Conservation (phyloP, 2,797 vertebrate genomes). For the Loriculus beryllinus region DNA sequence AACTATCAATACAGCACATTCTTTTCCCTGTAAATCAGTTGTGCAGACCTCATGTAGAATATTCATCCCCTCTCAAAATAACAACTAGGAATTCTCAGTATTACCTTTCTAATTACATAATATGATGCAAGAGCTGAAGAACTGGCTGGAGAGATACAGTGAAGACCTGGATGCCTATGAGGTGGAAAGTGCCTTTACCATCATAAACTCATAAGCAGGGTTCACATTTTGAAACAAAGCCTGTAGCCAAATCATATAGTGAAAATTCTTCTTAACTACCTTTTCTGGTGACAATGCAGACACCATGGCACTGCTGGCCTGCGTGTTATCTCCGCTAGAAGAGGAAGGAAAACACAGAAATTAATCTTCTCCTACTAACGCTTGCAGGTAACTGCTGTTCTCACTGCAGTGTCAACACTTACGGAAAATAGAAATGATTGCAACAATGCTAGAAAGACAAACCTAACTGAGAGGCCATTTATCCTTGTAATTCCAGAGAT, state of each 20-base stretch:
- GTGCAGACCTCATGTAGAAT: background rate
- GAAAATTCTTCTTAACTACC: background rate
- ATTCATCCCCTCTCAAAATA: background rate
- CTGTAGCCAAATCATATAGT: background rate
- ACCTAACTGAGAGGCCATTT: background rate
- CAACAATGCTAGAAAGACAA: background rate
- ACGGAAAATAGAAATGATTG: background rate
- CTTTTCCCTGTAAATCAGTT: background rate
- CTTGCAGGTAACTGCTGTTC: background rate
- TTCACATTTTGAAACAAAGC: background rate
- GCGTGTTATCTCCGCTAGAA: background rate
- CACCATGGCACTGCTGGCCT: background rate
- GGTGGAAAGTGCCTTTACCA: background rate
- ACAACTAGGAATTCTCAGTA: background rate
- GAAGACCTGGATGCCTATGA: background rate
- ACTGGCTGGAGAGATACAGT: background rate
- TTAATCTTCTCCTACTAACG: background rate
- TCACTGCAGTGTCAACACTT: background rate
- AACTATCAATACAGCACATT: rapidly evolving
- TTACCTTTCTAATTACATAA: background rate
- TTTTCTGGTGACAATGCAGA: background rate
- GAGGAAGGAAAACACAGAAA: background rate
- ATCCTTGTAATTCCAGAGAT: background rate
- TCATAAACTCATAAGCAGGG: background rate
- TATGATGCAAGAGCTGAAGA: background rate